These are phyloP conservation scores for Popillia japonica DNA, from an alignment of 1,140 invertebrate genomes.

Conservation along the genomic window DNA sequence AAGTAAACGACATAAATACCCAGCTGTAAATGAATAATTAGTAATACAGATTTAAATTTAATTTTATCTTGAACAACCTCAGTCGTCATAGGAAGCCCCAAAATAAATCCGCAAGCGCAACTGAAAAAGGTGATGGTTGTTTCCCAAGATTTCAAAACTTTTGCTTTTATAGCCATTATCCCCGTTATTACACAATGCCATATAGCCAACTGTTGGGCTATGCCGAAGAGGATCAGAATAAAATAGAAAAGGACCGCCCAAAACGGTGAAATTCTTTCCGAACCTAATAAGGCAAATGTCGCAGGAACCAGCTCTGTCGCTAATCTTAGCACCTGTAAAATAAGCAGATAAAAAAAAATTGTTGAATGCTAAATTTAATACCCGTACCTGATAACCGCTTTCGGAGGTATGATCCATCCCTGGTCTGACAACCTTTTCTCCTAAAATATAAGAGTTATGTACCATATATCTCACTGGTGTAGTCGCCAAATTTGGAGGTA, in stretches of 20 bases:
- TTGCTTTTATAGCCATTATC: conserved; percentile 78
- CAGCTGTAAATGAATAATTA: conserved; percentile 65
- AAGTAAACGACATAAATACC: conserved; percentile 88
- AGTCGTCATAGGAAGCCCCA: conserved; percentile 89
- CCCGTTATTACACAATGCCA: conserved; percentile 81
- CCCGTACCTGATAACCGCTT: conserved; percentile 76
- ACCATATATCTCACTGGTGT: conserved; percentile 72
- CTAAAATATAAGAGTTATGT: conserved; percentile 76
- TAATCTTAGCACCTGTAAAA: conserved; percentile 73
- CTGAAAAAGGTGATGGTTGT: conserved; percentile 87
- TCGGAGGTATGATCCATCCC: conserved; percentile 64
- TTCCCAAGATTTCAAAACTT: conserved; percentile 77
- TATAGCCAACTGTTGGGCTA: conserved; percentile 78
- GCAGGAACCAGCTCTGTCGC: conserved; percentile 88
- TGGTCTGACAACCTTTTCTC: conserved; percentile 70
- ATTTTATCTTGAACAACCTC: conserved; percentile 70
- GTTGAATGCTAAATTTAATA: neutral
- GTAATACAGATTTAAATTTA: neutral
- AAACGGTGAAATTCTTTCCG: conserved; percentile 77
- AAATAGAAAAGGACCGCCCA: conserved; percentile 90
- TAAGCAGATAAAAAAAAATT: conserved; percentile 1
- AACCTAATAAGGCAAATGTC: conserved; percentile 75
- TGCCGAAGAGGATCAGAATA: conserved; percentile 83
- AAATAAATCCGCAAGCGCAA: conserved; percentile 80
- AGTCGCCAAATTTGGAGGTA: conserved; percentile 60